A percentile compares a stretch with the other conserved stretches of the same genome.
Evolutionary conservation across 2,113 vertebrate genomes (phyloP).

Genomic region (Pardalotus punctatus): DNA sequence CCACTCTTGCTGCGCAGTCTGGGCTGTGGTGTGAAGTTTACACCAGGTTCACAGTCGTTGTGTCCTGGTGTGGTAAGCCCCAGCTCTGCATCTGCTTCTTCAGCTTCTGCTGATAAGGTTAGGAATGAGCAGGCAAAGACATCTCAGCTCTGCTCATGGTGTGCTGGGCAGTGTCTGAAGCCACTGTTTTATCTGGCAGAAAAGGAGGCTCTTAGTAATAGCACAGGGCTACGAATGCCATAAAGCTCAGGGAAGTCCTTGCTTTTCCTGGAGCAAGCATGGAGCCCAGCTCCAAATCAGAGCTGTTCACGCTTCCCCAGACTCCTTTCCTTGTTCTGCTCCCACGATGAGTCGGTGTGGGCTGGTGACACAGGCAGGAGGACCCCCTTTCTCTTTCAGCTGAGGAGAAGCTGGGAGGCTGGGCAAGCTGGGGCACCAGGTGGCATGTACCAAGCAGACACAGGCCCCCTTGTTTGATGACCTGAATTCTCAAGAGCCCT

Average conservation of each 20-base stretch:
- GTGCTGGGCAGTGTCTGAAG: background rate
- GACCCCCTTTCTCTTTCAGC: background rate
- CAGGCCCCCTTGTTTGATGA: slow-evolving; percentile 45
- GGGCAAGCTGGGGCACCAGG: background rate
- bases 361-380: background rate
- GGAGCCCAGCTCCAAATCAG: background rate
- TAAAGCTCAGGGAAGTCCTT: background rate
- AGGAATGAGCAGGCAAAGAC: background rate
- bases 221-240: background rate
- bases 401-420: rapidly evolving
- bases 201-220: background rate
- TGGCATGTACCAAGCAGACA: background rate
- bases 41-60: background rate
- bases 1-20: rapidly evolving
- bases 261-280: background rate
- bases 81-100: background rate
- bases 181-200: background rate
- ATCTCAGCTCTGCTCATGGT: background rate
- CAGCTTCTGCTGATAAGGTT: background rate
- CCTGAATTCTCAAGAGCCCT: slow-evolving; percentile 5
- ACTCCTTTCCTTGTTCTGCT: background rate
- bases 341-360: background rate
- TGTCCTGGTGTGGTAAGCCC: background rate
- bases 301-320: background rate
- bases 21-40: background rate